These are phyloP conservation scores for Xenopus laevis DNA, from an alignment of 2,113 vertebrate species.

Conservation along the genomic window DNA sequence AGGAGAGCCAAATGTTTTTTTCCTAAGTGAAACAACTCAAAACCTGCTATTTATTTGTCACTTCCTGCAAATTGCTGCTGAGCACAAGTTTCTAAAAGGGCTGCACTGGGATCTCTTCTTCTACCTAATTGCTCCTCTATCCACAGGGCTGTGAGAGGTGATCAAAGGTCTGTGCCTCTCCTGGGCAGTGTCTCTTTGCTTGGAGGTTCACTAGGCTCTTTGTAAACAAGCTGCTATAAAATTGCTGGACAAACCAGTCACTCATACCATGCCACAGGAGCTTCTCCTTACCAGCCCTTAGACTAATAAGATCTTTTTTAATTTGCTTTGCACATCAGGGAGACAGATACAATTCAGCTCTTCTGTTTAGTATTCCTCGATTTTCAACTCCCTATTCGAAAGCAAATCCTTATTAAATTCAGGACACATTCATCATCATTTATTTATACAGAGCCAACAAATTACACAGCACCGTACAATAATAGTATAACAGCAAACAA, in stretches of 20 bases:
- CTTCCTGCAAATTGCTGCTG: slow-evolving; percentile 13
- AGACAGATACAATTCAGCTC: slow-evolving; percentile 23
- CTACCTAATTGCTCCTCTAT: slow-evolving; percentile 25
- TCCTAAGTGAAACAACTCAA: neutral
- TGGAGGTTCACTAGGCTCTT: slow-evolving; percentile 5
- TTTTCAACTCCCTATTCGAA: too few species aligned
- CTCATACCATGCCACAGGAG: slow-evolving; percentile 18
- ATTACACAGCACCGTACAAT: too few species aligned
- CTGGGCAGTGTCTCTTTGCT: slow-evolving; percentile 1
- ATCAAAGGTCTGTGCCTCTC: slow-evolving; percentile 24
- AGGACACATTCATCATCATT: too few species aligned
- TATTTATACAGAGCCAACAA: too few species aligned
- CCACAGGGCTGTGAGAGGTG: slow-evolving; percentile 16
- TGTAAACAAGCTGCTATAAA: slow-evolving; percentile 25
- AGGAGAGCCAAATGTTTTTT: neutral
- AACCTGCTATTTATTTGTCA: slow-evolving; percentile 8
- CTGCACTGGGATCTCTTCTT: slow-evolving; percentile 10
- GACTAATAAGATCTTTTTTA: slow-evolving; percentile 24
- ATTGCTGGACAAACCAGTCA: slow-evolving; percentile 2
- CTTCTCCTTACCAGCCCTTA: slow-evolving; percentile 16
- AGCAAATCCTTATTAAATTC: too few species aligned
- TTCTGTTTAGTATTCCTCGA: neutral
- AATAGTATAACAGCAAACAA: too few species aligned
- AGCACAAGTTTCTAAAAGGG: slow-evolving; percentile 4
- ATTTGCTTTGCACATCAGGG: slow-evolving; percentile 32